Evolutionary conservation across 2,888 invertebrate species (phyloP), one percentile per base, ranked within the genome.

Genomic region (Neocrepidodera transversa): DNA sequence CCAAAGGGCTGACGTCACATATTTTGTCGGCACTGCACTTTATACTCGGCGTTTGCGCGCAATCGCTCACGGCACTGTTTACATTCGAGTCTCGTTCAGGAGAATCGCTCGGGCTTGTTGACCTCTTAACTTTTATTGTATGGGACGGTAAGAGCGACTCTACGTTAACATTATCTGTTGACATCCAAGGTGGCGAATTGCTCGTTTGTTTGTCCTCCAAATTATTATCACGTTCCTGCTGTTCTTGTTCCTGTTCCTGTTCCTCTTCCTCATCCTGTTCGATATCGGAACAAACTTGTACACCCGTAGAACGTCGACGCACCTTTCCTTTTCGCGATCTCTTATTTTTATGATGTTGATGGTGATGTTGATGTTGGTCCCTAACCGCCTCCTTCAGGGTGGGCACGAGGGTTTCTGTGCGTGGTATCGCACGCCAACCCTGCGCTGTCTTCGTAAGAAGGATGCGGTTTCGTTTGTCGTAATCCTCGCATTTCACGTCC

Each of bases 401-500:
- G 65, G 78, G 78, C 78, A 75, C 84, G 79, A 73, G 82, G 74
- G 83, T 84, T 76, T 88, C 88, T 48, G 92, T 92, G 71, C 90
- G 85, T 71, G 92, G 92, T 80, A 89, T 90, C 58, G 90, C 90
- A 60, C 89, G 86, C 93, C 92, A 92, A 72, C 92, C 92, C 77
- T 85, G 84, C 38, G 89, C 84, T 16, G 92, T 92, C 77, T 92
- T 92, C 68, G 91, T 90, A 76, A 93, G 82, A 72, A 90, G 87
- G 74, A 93, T 90, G 62, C 92, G 89, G 81, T 93, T 93, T 60
- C 91, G 83, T 78, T 89, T 87, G 82, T 93, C 92, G 84, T 92
- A 92, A 78, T 93, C 92, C 80, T 93, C 93, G 82, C 92, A 92
- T 79, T 88, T 87, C 71, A 93, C 92, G 80, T 91, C 90, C 76